Evolutionary conservation across 2,113 vertebrate genomes (phyloP).

Genomic region (Sebastes schlegelii): DNA sequence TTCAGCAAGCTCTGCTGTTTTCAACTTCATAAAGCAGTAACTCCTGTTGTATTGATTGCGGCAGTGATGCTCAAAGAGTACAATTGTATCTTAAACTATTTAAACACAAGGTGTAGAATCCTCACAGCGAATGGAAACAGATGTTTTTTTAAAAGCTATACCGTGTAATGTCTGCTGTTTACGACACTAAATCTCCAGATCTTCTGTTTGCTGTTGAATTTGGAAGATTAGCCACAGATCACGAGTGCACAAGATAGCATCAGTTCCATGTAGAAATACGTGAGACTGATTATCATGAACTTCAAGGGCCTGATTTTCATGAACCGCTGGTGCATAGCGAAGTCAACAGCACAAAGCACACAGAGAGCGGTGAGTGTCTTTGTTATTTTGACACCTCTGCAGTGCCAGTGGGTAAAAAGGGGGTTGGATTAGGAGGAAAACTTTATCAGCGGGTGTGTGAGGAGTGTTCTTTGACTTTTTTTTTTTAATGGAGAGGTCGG

Average conservation of each 20-base stretch:
- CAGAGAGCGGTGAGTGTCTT: not conserved
- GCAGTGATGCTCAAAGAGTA: not conserved
- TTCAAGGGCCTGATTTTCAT: slow-evolving; percentile 39
- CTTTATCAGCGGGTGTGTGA: not conserved
- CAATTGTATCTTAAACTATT: not conserved
- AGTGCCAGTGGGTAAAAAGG: not conserved
- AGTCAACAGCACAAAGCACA: slow-evolving; percentile 46
- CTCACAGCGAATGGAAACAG: not conserved
- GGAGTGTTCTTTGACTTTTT: slow-evolving; percentile 1
- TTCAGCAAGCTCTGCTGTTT: no score
- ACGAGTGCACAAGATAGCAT: slow-evolving; percentile 37
- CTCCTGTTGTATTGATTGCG: not conserved
- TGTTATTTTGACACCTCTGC: slow-evolving; percentile 25
- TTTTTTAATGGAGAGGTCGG: slow-evolving; percentile 19
- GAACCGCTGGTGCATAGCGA: slow-evolving; percentile 32
- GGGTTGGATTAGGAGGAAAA: not conserved
- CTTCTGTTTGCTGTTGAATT: slow-evolving; percentile 17
- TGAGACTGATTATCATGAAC: slow-evolving; percentile 42
- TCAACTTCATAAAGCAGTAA: no score
- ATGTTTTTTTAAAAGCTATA: not conserved
- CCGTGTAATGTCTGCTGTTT: not conserved
- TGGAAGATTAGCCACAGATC: slow-evolving; percentile 49
- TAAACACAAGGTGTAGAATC: not conserved
- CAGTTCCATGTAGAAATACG: slow-evolving; percentile 13
- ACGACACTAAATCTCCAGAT: not conserved